Evolutionary conservation across 2,113 vertebrate species (phyloP).

Genomic region (Mesoclemmys tuberculata): DNA sequence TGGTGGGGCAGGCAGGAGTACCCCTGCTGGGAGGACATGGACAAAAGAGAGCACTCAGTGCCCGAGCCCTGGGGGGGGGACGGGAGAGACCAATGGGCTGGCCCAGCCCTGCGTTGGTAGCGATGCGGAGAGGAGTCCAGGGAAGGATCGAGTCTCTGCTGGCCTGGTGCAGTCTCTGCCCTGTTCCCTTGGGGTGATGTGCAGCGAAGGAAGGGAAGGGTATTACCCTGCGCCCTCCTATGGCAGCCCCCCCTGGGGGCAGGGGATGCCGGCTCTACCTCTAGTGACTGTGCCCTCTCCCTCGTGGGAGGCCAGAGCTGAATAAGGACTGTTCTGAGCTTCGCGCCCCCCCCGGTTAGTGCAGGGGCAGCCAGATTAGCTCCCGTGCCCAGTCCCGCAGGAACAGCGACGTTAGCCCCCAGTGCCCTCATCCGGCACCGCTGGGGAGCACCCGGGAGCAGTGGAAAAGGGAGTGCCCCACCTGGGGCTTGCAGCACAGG

Average conservation of each 20-base stretch:
- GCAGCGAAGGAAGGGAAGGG: background rate
- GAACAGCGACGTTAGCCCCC: no score
- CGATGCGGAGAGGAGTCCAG: background rate
- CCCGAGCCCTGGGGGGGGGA: background rate
- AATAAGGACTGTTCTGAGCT: no score
- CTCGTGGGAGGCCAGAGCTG: background rate
- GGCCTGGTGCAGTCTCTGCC: no score
- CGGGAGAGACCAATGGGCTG: background rate
- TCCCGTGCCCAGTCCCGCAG: no score
- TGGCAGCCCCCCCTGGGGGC: background rate
- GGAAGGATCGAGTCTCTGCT: no score
- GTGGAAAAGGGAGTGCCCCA: no score
- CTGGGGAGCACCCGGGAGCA: background rate
- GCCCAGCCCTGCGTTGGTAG: background rate
- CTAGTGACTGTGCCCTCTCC: background rate
- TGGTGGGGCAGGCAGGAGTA: fast-evolving
- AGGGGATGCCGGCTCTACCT: background rate
- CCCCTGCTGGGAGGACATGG: background rate
- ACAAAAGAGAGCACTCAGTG: background rate
- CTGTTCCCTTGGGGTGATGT: background rate
- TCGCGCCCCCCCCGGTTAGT: no score
- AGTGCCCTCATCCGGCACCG: background rate
- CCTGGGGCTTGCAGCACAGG: background rate
- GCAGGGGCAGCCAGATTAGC: background rate
- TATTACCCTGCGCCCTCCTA: background rate